phyloP scores from a whole-genome alignment of 2,888 invertebrate genomes.

The Nymphalis urticae region DNA sequence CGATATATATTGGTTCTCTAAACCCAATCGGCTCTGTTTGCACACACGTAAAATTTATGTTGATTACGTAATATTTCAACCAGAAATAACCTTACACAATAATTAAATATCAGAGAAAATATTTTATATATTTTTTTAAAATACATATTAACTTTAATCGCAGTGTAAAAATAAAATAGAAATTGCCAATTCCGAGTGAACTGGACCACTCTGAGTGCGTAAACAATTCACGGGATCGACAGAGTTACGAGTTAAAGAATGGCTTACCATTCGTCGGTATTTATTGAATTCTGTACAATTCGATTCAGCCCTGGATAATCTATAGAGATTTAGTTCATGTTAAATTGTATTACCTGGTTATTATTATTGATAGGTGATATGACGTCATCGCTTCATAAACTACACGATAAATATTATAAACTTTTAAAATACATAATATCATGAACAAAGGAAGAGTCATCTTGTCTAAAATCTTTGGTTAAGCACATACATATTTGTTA shows the following conservation, averaged over 20 bases:
- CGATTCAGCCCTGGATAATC: neutral
- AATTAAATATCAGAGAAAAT: neutral
- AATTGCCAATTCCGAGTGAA: constrained; percentile 8
- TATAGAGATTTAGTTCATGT: too few species aligned
- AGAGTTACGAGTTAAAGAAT: constrained; percentile 15
- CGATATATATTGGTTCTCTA: constrained; percentile 14
- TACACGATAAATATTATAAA: too few species aligned
- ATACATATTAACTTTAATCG: neutral
- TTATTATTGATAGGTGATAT: too few species aligned
- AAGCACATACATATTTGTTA: neutral
- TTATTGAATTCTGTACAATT: neutral
- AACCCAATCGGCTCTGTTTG: neutral
- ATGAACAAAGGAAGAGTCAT: too few species aligned
- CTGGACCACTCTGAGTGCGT: constrained; percentile 21
- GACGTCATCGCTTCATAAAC: too few species aligned
- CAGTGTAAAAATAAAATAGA: constrained; percentile 13
- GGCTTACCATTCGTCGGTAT: neutral
- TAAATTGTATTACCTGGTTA: too few species aligned
- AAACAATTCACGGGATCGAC: constrained; percentile 7
- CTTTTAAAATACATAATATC: too few species aligned
- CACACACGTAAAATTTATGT: neutral
- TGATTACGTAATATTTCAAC: neutral
- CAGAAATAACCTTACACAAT: neutral
- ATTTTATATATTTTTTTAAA: neutral
- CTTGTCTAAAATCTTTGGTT: too few species aligned